Percentiles rank a stretch among this genome's conserved stretches.
Conservation (phyloP, 2,113 vertebrate species). For the Vulpes vulpes region DNA sequence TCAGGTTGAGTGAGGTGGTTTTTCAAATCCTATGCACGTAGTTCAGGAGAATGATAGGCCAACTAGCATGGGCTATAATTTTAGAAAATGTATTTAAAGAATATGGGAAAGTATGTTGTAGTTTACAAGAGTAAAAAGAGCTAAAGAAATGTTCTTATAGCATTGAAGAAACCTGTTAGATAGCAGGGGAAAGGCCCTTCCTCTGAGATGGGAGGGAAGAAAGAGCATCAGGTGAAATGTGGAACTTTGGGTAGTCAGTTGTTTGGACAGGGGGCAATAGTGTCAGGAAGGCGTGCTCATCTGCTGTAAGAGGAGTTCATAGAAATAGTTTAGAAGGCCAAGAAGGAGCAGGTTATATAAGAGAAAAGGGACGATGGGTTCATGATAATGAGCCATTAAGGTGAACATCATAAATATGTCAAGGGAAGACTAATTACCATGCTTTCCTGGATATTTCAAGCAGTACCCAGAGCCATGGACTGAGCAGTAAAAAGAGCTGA, state of each 20-base stretch:
- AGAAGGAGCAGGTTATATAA: neutral
- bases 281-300: neutral
- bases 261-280: neutral
- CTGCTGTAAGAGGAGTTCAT: neutral
- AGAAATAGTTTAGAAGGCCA: conserved; percentile 16
- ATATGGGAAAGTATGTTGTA: neutral
- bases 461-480: neutral
- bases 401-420: neutral
- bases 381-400: neutral
- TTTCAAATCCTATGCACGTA: neutral
- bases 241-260: neutral
- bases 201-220: neutral
- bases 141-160: neutral
- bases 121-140: neutral
- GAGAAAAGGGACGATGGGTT: neutral
- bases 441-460: neutral
- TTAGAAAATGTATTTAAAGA: conserved; percentile 13
- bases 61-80: neutral
- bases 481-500: neutral
- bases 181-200: neutral
- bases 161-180: neutral
- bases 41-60: neutral
- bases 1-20: neutral
- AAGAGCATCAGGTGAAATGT: neutral
- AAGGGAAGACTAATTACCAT: neutral